A percentile compares a stretch with the other conserved stretches of the same genome.
Evolutionary conservation across 2,797 vertebrate species (phyloP).

Genomic region (Aeoliscus strigatus): DNA sequence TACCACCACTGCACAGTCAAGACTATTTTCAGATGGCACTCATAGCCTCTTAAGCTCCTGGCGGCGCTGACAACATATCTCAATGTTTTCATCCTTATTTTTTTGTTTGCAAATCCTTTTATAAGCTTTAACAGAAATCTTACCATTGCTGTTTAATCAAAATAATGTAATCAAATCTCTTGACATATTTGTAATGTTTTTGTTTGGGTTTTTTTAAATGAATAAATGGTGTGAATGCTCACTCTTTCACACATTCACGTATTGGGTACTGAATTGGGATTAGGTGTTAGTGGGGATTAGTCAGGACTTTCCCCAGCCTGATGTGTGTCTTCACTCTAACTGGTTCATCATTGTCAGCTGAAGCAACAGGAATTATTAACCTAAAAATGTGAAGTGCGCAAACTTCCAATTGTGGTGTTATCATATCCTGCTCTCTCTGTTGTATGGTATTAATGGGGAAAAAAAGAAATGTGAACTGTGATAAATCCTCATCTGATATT

Average conservation of each 20-base stretch:
- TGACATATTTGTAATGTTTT: conserved; percentile 4
- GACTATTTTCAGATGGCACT: not conserved
- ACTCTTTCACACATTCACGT: too few relatives aligned
- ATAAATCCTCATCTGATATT: conserved; percentile 26
- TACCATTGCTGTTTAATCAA: conserved; percentile 1
- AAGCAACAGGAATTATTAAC: conserved; percentile 37
- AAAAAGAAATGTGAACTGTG: too few relatives aligned
- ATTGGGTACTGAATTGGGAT: too few relatives aligned
- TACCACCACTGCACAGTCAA: conserved; percentile 27
- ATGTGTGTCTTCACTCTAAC: conserved; percentile 29
- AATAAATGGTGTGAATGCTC: not conserved
- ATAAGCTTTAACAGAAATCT: too few relatives aligned
- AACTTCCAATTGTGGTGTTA: too few relatives aligned
- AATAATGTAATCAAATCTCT: conserved; percentile 2
- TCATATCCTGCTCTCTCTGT: too few relatives aligned
- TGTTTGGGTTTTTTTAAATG: not conserved
- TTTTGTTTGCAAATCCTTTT: too few relatives aligned
- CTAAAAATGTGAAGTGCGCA: conserved; percentile 34
- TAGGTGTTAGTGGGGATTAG: too few relatives aligned
- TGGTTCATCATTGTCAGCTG: conserved; percentile 37
- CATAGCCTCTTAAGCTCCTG: not conserved
- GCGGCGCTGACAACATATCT: not conserved
- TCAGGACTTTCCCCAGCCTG: too few relatives aligned
- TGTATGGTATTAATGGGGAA: too few relatives aligned
- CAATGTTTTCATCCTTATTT: not conserved